These are phyloP conservation scores for Aplidium turbinatum DNA, from an alignment of 23 tunicate genomes.

Conservation along the genomic window DNA sequence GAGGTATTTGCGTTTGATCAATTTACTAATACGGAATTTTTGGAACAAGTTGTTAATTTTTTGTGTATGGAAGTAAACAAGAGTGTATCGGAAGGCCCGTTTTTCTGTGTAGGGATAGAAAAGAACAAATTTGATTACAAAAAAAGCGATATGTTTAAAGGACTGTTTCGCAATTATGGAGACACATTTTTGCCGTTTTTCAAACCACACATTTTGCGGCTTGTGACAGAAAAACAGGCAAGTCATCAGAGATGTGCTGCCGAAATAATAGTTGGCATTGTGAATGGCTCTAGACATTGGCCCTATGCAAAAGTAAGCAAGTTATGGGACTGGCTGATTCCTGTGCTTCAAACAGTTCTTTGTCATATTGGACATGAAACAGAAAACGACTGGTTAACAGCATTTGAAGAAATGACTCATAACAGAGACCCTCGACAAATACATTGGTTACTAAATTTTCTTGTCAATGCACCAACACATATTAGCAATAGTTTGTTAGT, in stretches of 20 bases:
- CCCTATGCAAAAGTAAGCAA: conserved; percentile 53
- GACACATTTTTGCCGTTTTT: conserved; percentile 60
- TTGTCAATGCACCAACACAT: conserved; percentile 44
- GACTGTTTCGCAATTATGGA: conserved; percentile 78
- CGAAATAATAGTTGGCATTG: conserved; percentile 79
- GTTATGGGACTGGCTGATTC: conserved; percentile 79
- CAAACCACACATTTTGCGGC: conserved; percentile 41
- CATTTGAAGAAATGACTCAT: conserved; percentile 72
- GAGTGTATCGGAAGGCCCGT: no score
- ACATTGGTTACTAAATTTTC: conserved; percentile 76
- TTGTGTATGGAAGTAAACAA: conserved; percentile 66
- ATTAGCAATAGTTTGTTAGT: conserved; percentile 61
- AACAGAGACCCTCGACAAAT: conserved; percentile 86
- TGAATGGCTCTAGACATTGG: conserved; percentile 91
- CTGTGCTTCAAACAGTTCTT: conserved; percentile 49
- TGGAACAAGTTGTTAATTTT: conserved; percentile 43
- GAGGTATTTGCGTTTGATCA: conserved; percentile 46
- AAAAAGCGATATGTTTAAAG: conserved; percentile 71
- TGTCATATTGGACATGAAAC: conserved; percentile 80
- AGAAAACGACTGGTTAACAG: conserved; percentile 73
- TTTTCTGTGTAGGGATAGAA: no score
- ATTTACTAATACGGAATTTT: conserved; percentile 61
- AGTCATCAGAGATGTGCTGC: conserved; percentile 78
- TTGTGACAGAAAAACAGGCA: conserved; percentile 61
- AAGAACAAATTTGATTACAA: conserved; percentile 63